Conservation (phyloP, 2,113 vertebrate species). For the Cranoglanis bouderius region DNA sequence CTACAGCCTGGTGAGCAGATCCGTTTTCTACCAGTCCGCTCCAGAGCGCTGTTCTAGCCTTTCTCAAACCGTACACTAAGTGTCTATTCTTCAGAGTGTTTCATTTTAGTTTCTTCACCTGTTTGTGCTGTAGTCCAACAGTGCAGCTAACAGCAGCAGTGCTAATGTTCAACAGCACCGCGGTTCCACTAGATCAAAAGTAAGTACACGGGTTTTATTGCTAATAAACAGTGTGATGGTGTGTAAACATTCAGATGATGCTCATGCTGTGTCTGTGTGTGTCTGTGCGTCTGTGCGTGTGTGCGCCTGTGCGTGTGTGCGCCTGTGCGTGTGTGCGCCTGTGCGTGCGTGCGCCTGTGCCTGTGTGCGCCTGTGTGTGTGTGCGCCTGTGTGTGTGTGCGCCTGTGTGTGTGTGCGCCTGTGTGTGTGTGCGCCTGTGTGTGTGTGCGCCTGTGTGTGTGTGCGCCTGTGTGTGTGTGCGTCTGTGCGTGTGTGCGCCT, state of each 20-base stretch:
- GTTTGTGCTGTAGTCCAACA: constrained; percentile 60
- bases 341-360: too few species aligned
- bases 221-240: not conserved
- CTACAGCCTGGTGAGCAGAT: constrained; percentile 76
- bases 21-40: too few species aligned
- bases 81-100: not conserved
- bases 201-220: constrained; percentile 33
- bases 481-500: too few species aligned
- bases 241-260: not conserved
- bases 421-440: too few species aligned
- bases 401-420: too few species aligned
- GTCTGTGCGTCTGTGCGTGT: not conserved
- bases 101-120: not conserved
- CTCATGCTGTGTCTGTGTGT: not conserved
- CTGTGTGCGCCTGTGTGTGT: too few species aligned
- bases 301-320: too few species aligned
- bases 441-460: too few species aligned
- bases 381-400: too few species aligned
- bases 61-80: not conserved
- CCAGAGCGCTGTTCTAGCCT: not conserved
- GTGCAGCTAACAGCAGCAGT: constrained; percentile 52
- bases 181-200: constrained; percentile 63
- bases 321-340: too few species aligned
- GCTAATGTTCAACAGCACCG: constrained; percentile 50
- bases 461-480: too few species aligned